Conservation (phyloP, 2,797 vertebrate genomes). For the Lithobates pipiens region DNA sequence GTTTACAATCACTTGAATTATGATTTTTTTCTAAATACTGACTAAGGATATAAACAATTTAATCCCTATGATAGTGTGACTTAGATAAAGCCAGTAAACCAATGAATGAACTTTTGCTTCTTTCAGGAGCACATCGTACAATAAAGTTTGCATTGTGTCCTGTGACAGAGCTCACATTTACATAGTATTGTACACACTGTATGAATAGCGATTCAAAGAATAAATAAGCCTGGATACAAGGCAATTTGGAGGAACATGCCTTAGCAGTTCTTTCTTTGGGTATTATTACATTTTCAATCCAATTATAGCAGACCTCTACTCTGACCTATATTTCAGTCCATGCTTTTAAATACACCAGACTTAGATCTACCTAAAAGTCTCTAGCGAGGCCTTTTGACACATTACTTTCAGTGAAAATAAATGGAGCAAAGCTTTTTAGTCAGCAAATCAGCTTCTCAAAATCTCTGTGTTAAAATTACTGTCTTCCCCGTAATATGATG, state of each 20-base stretch:
- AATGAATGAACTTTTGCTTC: neutral
- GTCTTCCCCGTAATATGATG: conserved; percentile 54
- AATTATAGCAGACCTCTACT: conserved; percentile 56
- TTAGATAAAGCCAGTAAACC: neutral
- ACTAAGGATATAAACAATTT: too few species aligned
- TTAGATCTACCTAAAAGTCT: conserved; percentile 60
- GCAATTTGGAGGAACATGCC: conserved; percentile 40
- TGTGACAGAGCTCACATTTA: conserved; percentile 23
- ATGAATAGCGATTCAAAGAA: conserved; percentile 1
- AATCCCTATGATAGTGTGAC: neutral
- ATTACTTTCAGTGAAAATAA: conserved; percentile 62
- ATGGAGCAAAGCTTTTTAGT: conserved; percentile 63
- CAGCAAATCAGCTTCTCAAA: conserved; percentile 61
- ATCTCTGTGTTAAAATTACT: conserved; percentile 59
- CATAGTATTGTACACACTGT: conserved; percentile 21
- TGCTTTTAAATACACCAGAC: conserved; percentile 53
- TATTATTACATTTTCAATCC: conserved; percentile 49
- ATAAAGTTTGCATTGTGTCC: conserved; percentile 19
- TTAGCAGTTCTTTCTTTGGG: conserved; percentile 50
- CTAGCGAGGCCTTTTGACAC: conserved; percentile 58
- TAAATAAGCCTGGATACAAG: conserved; percentile 41
- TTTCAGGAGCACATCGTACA: neutral
- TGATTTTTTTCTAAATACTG: too few species aligned
- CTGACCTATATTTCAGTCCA: conserved; percentile 59
- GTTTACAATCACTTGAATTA: too few species aligned